These are phyloP conservation scores for Papilio dardanus DNA, from an alignment of 1,140 invertebrate species.

Conservation along the genomic window DNA sequence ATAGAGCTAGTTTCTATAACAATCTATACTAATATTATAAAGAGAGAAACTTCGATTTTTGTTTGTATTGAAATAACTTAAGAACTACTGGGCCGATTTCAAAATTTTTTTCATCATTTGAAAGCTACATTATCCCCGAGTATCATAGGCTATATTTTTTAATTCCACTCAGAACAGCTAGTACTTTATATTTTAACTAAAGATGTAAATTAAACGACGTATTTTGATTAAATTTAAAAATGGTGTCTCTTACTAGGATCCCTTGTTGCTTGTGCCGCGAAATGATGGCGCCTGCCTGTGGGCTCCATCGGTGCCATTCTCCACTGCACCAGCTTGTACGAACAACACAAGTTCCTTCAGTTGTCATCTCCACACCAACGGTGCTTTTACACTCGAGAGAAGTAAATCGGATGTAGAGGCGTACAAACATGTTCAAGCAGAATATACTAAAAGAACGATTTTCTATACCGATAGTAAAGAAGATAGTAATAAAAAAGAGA, in stretches of 20 bases:
- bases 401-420: slow-evolving; percentile 77
- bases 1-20: too few relatives aligned
- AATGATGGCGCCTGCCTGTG: slow-evolving; percentile 83
- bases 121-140: too few relatives aligned
- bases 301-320: slow-evolving; percentile 74
- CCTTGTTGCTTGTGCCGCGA: slow-evolving; percentile 84
- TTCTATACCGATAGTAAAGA: slow-evolving; percentile 63
- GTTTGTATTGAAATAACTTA: too few relatives aligned
- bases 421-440: slow-evolving; percentile 56
- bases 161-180: too few relatives aligned
- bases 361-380: slow-evolving; percentile 74
- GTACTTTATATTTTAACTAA: neutral
- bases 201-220: too few relatives aligned
- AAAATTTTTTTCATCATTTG: too few relatives aligned
- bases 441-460: slow-evolving; percentile 60
- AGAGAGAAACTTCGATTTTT: too few relatives aligned
- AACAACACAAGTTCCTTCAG: slow-evolving; percentile 70
- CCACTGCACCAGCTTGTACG: slow-evolving; percentile 67
- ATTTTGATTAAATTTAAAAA: neutral
- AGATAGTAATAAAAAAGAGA: slow-evolving; percentile 44
- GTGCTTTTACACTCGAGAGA: slow-evolving; percentile 72
- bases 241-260: slow-evolving; percentile 72
- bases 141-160: too few relatives aligned
- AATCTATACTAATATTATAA: too few relatives aligned
- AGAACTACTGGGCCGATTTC: too few relatives aligned